Conservation (phyloP, 2,113 vertebrate genomes). For the Rhineura floridana region DNA sequence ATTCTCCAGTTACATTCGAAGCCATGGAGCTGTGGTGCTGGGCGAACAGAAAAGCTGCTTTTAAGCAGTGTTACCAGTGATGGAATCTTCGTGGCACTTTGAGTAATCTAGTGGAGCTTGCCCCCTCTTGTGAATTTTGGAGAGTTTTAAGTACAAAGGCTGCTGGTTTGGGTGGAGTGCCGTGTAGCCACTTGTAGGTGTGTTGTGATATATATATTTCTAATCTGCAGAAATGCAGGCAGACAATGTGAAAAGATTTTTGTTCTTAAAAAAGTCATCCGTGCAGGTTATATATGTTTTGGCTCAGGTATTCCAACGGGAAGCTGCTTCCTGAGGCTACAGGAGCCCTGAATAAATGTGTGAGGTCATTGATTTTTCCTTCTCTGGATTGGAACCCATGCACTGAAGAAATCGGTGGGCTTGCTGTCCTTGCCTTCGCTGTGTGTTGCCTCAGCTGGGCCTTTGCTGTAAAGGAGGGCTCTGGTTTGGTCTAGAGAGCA, state of each 20-base stretch:
- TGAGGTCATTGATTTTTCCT: not conserved
- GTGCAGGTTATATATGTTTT: conserved; percentile 33
- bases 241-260: conserved; percentile 58
- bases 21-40: not conserved
- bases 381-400: conserved; percentile 1
- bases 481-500: not conserved
- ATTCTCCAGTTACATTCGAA: conserved; percentile 43
- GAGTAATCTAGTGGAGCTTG: conserved; percentile 14
- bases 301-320: conserved; percentile 72
- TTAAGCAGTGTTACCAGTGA: not conserved
- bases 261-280: not conserved
- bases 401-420: not conserved
- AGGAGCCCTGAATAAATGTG: conserved; percentile 25
- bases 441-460: conserved; percentile 7
- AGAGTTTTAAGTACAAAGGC: conserved; percentile 30
- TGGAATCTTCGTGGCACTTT: conserved; percentile 51
- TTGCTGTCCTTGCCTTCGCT: not conserved
- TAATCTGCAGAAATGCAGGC: conserved; percentile 62
- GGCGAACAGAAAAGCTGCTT: not conserved
- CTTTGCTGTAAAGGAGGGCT: not conserved
- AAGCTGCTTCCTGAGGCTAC: conserved; percentile 61
- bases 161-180: conserved; percentile 56
- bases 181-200: conserved; percentile 49
- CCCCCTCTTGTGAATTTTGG: conserved; percentile 13
- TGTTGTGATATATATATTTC: conserved; percentile 32